Conservation (phyloP, 2,888 invertebrate genomes). For the Papilio gigon region DNA sequence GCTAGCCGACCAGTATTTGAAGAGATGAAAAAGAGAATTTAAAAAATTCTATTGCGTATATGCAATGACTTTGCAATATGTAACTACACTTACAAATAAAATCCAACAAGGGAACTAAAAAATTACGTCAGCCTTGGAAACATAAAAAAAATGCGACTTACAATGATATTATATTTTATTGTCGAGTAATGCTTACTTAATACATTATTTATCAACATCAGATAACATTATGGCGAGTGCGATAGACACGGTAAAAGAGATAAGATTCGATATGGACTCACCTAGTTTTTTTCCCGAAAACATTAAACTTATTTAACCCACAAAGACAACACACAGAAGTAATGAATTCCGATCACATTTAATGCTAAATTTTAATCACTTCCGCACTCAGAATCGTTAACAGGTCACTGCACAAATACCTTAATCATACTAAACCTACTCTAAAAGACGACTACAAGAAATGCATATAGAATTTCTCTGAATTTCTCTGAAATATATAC, state of each 20-base stretch:
- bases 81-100: too few relatives aligned
- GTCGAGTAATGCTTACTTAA: conserved; percentile 13
- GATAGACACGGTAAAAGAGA: neutral
- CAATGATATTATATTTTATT: neutral
- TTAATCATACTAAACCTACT: too few relatives aligned
- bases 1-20: too few relatives aligned
- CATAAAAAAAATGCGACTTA: neutral
- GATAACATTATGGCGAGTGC: neutral
- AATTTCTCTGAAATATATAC: too few relatives aligned
- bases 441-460: too few relatives aligned
- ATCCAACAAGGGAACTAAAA: neutral
- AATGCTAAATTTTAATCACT: neutral
- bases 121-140: neutral
- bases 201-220: neutral
- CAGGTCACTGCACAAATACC: too few relatives aligned
- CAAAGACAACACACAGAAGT: neutral
- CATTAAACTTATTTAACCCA: neutral
- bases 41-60: neutral
- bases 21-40: too few relatives aligned
- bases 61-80: neutral
- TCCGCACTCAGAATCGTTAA: too few relatives aligned
- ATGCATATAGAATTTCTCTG: too few relatives aligned
- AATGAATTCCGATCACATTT: neutral
- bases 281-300: neutral
- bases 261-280: neutral